Evolutionary conservation across 2,113 vertebrate genomes (phyloP).

Genomic region (Bombycilla garrulus): DNA sequence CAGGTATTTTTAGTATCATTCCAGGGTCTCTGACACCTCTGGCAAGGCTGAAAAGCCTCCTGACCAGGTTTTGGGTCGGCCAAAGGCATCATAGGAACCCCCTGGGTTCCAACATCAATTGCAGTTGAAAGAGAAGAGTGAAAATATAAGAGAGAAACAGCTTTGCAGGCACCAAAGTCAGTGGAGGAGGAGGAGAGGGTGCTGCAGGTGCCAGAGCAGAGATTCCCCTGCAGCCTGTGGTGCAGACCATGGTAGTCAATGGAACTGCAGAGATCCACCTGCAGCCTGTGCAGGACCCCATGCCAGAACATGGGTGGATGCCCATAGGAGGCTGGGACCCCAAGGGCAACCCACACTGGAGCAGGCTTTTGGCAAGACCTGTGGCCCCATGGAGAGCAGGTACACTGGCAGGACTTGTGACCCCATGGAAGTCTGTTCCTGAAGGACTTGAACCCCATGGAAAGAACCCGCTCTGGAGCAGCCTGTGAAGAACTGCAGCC

Average conservation of each 20-base stretch:
- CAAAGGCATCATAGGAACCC: too few species aligned
- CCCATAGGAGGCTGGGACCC: not conserved
- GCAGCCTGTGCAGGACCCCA: not conserved
- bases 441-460: not conserved
- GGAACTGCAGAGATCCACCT: not conserved
- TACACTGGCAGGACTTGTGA: not conserved
- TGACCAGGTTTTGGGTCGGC: too few species aligned
- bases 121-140: not conserved
- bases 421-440: not conserved
- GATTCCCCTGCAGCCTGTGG: not conserved
- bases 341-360: not conserved
- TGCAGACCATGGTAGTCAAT: not conserved
- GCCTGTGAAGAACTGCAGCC: not conserved
- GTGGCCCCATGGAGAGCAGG: not conserved
- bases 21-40: too few species aligned
- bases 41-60: too few species aligned
- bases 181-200: not conserved
- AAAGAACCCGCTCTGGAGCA: rapidly evolving
- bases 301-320: not conserved
- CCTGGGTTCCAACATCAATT: too few species aligned
- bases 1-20: too few species aligned
- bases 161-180: not conserved
- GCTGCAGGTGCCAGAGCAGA: not conserved
- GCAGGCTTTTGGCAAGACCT: not conserved
- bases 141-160: not conserved